phyloP scores from a whole-genome alignment of 2,888 invertebrate species.

The Megamerina dolium region DNA sequence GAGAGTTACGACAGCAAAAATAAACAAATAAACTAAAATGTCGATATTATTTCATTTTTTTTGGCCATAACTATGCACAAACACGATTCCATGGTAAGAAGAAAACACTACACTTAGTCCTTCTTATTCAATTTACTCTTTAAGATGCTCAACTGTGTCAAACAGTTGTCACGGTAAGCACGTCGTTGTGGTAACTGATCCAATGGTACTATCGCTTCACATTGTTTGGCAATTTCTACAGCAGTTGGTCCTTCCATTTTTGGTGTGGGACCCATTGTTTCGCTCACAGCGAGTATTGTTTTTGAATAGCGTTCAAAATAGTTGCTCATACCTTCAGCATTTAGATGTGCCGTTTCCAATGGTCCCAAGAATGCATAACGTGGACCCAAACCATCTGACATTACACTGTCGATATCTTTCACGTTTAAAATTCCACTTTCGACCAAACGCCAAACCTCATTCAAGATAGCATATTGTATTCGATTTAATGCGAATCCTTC shows the following conservation, averaged over 20 bases:
- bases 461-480: constrained; percentile 89
- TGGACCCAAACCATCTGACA: constrained; percentile 90
- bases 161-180: constrained; percentile 75
- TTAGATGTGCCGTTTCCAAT: constrained; percentile 88
- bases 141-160: constrained; percentile 71
- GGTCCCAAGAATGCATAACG: constrained; percentile 94
- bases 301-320: constrained; percentile 60
- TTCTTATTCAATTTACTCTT: constrained; percentile 63
- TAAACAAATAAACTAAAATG: no score
- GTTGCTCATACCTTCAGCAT: constrained; percentile 76
- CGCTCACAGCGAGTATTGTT: constrained; percentile 58
- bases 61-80: no score
- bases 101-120: no score
- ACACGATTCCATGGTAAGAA: no score
- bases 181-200: constrained; percentile 68
- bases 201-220: constrained; percentile 68
- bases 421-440: constrained; percentile 77
- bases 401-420: constrained; percentile 85
- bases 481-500: constrained; percentile 91
- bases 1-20: background rate
- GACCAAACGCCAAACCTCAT: constrained; percentile 87
- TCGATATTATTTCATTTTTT: no score
- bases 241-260: constrained; percentile 66
- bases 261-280: constrained; percentile 69
- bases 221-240: constrained; percentile 62